Base-by-base conservation (phyloP, 2,113 vertebrate species). In the Passer domesticus region DNA sequence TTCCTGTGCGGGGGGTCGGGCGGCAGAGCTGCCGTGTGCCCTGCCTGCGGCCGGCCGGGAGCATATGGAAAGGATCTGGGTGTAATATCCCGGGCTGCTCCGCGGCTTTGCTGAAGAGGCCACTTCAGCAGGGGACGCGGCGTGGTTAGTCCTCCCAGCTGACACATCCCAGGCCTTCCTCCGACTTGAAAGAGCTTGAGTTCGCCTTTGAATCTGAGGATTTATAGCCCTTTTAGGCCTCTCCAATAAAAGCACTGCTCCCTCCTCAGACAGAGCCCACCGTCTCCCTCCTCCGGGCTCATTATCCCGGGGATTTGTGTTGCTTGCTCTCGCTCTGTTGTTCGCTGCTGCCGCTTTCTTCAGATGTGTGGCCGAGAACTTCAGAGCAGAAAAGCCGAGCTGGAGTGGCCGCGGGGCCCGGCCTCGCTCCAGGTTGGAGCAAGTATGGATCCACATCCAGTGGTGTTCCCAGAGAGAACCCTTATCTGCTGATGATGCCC, bases 121-220 rank as follows among this genome's bases (percentile, higher is more conserved):
- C 95, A 95, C 96, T 96, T 95, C 82, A 95, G 93, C 95, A 91
- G 96, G 94, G 95, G 96, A 92, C 93, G 69, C 73, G 62, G 93
- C 44, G 84, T 82, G 87, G 94, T 94, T 95, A 94, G 91, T 95
- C 96, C 95, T 95, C 95, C 89, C 53, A 41, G 94, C 96, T 95
- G 96, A 97, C 95, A 92, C 96, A 93, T 96, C 96, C 96, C 97
- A 96, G 96, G 91, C 97, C 96, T 96, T 95, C 93, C 95, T 91
- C 72, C 16, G 60, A 92, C 96, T 95, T 95, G 94, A 97, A 97
- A 97, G 97, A 91, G 94, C 92, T 83, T 1, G 92, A 90, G 88
- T 63, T 94, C 16, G 92, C 95, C 95, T 97, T 96, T 95, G 95
- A 96, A 87, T 93, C 83, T 74, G 91, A 94, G 94, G 97, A 96